Percentiles rank a stretch among this genome's conserved stretches.
phyloP scores from a whole-genome alignment of 2,888 invertebrate genomes.

The Colletes collaris region DNA sequence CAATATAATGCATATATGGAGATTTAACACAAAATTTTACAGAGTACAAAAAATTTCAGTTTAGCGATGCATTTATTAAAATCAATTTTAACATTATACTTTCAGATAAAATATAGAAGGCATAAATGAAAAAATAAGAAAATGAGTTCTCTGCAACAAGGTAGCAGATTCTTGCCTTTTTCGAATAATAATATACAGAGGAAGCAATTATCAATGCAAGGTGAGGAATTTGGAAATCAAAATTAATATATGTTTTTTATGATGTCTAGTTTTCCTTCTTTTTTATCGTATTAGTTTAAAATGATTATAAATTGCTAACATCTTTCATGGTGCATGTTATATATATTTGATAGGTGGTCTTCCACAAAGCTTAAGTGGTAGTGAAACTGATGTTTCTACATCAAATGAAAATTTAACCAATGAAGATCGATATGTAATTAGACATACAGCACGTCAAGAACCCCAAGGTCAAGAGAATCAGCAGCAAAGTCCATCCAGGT shows the following conservation, averaged over 20 bases:
- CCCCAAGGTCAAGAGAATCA: conserved; percentile 96
- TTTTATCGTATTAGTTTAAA: background rate
- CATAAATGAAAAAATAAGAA: conserved; percentile 77
- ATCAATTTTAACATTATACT: conserved; percentile 39
- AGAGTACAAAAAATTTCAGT: no score
- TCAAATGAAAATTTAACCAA: conserved; percentile 95
- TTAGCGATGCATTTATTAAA: no score
- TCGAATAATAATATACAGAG: conserved; percentile 86
- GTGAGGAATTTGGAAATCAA: conserved; percentile 54
- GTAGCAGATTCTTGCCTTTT: conserved; percentile 86
- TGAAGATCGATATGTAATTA: conserved; percentile 92
- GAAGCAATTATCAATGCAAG: conserved; percentile 85
- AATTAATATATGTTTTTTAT: no score
- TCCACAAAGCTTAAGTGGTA: conserved; percentile 91
- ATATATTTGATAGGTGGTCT: conserved; percentile 84
- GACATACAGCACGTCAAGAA: conserved; percentile 93
- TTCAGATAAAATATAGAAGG: conserved; percentile 82
- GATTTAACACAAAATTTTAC: no score
- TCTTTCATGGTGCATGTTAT: background rate
- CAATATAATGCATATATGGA: no score
- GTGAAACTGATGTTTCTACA: conserved; percentile 95
- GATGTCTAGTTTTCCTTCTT: background rate
- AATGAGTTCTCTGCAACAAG: conserved; percentile 87
- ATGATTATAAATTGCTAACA: background rate
- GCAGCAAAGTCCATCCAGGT: conserved; percentile 85